These are phyloP conservation scores for Syngnathus typhle DNA, from an alignment of 2,113 vertebrate genomes.

Conservation along the genomic window DNA sequence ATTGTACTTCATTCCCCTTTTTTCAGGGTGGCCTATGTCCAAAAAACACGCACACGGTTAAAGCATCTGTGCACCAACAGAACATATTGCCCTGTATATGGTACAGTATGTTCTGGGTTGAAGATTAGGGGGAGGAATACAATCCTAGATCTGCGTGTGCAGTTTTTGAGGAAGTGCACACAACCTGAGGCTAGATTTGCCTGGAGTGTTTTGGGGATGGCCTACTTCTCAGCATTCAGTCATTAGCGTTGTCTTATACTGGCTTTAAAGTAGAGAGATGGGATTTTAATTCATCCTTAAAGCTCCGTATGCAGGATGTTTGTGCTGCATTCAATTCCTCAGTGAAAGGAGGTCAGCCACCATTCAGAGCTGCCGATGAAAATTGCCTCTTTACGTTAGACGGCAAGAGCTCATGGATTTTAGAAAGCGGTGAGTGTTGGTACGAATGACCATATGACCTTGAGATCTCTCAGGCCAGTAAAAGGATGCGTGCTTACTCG, in stretches of 20 bases:
- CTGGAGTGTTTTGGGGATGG: slow-evolving; percentile 58
- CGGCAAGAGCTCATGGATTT: slow-evolving; percentile 7
- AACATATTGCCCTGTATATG: slow-evolving; percentile 1
- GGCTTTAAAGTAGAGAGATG: slow-evolving; percentile 51
- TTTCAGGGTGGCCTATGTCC: no score
- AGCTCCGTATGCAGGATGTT: slow-evolving; percentile 23
- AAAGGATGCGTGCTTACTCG: slow-evolving; percentile 25
- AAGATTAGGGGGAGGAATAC: slow-evolving; percentile 34
- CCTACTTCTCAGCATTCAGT: slow-evolving; percentile 59
- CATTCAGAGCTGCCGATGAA: slow-evolving; percentile 15
- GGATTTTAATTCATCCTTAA: slow-evolving; percentile 45
- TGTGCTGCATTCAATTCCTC: slow-evolving; percentile 24
- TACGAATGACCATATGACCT: slow-evolving; percentile 42
- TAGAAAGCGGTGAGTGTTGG: slow-evolving; percentile 14
- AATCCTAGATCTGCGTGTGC: slow-evolving; percentile 26
- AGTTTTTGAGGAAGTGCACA: slow-evolving; percentile 59
- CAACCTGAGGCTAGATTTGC: slow-evolving; percentile 54
- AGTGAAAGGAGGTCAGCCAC: neutral
- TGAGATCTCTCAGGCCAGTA: slow-evolving; percentile 32
- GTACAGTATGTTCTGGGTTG: slow-evolving; percentile 16
- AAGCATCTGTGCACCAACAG: neutral
- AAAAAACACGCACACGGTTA: no score
- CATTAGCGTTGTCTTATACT: slow-evolving; percentile 46
- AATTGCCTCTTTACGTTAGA: neutral
- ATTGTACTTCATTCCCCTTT: no score